Conservation (phyloP, 2,113 vertebrate genomes). For the Athene cunicularia region DNA sequence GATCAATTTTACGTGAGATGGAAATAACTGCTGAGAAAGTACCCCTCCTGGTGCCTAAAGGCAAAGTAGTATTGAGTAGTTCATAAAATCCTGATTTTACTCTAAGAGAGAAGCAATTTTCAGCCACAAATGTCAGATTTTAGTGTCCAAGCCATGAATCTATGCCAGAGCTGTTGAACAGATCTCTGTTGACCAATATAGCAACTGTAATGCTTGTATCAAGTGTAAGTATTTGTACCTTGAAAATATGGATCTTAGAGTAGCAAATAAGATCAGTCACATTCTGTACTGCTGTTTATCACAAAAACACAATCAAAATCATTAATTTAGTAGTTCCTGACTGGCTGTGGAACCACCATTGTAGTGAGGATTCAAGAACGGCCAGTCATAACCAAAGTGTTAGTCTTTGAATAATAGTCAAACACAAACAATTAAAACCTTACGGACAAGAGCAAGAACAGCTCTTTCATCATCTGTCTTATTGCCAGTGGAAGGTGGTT, state of each 20-base stretch:
- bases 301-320: neutral
- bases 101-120: slow-evolving; percentile 11
- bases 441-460: neutral
- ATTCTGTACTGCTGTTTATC: neutral
- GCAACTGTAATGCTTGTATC: neutral
- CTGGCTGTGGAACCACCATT: neutral
- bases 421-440: neutral
- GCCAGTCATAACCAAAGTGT: neutral
- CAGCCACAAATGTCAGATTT: neutral
- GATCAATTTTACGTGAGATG: neutral
- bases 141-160: neutral
- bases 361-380: neutral
- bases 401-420: neutral
- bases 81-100: slow-evolving; percentile 10
- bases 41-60: neutral
- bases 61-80: neutral
- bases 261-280: neutral
- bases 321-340: neutral
- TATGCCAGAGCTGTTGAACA: neutral
- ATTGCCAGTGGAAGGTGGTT: slow-evolving; percentile 13
- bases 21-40: neutral
- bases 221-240: neutral
- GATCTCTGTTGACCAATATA: neutral
- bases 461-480: neutral
- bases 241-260: neutral